Evolutionary conservation across 2,888 invertebrate species (phyloP).

Genomic region (Mycalesis mineus): DNA sequence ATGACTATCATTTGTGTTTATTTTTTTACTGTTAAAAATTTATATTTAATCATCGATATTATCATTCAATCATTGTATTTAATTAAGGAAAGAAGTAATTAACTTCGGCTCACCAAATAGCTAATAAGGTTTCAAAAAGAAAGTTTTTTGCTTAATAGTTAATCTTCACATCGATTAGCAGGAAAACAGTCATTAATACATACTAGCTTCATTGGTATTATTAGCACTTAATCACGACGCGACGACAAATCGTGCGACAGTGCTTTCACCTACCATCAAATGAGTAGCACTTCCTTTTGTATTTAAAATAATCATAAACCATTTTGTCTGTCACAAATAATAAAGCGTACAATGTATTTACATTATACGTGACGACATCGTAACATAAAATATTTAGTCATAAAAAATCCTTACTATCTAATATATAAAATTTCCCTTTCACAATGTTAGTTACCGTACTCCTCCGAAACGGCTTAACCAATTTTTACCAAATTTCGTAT

Average conservation of each 20-base stretch:
- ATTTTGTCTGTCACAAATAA: conserved; percentile 3
- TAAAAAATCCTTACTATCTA: too few species aligned
- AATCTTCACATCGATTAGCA: conserved; percentile 1
- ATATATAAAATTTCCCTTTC: too few species aligned
- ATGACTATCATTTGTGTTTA: too few species aligned
- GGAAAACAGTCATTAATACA: conserved; percentile 7
- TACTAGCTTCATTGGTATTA: conserved; percentile 1
- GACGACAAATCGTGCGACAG: conserved; percentile 24
- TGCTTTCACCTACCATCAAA: conserved; percentile 22
- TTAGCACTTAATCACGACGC: conserved; percentile 12
- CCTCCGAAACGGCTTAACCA: too few species aligned
- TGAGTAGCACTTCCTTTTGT: conserved; percentile 14
- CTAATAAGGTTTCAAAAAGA: background rate
- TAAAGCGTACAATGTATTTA: background rate
- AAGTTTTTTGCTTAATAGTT: background rate
- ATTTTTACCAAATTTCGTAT: too few species aligned
- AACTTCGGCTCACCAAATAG: too few species aligned
- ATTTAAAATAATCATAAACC: conserved; percentile 10
- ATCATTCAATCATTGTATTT: too few species aligned
- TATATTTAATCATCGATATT: too few species aligned
- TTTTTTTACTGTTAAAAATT: too few species aligned
- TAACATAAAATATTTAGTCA: background rate
- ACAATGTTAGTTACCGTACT: too few species aligned
- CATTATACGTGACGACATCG: background rate
- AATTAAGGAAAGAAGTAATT: too few species aligned